Evolutionary conservation across 2,888 invertebrate species (phyloP).

Genomic region (Blastobasis lacticolella): DNA sequence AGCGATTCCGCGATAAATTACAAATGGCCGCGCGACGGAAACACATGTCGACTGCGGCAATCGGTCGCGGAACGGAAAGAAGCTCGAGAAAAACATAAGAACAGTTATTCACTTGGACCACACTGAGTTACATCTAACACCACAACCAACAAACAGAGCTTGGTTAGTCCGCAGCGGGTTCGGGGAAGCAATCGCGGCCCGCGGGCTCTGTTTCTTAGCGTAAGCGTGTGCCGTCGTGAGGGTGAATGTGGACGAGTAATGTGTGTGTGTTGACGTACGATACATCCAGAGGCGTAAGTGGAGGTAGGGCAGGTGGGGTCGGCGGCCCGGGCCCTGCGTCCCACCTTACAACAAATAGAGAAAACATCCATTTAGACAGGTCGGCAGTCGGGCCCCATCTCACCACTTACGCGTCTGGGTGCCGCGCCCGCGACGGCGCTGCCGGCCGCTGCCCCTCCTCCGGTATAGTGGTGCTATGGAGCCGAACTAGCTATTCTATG

Average conservation of each 20-base stretch:
- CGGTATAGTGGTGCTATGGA: constrained; percentile 71
- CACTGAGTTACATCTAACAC: constrained; percentile 15
- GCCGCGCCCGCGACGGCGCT: constrained; percentile 20
- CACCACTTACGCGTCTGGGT: constrained; percentile 71
- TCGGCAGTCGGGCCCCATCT: constrained; percentile 56
- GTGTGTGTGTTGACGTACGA: constrained; percentile 61
- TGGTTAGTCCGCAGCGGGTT: neutral
- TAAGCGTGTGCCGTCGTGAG: constrained; percentile 21
- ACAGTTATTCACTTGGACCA: neutral
- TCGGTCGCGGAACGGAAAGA: too few species aligned
- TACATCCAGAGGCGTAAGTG: constrained; percentile 76
- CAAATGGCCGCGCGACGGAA: too few species aligned
- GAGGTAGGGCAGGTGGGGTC: constrained; percentile 74
- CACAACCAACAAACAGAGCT: constrained; percentile 29
- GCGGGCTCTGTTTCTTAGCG: constrained; percentile 43
- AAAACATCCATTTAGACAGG: constrained; percentile 62
- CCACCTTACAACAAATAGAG: constrained; percentile 73
- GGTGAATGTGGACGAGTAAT: constrained; percentile 25
- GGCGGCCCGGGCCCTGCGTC: constrained; percentile 70
- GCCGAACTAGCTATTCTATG: constrained; percentile 41
- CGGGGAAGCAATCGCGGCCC: too few species aligned
- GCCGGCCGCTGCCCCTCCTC: constrained; percentile 25
- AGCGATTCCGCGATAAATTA: too few species aligned
- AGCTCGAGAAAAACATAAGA: too few species aligned
- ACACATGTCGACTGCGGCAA: too few species aligned